Percentiles rank a stretch among this genome's conserved stretches.
phyloP scores from a whole-genome alignment of 2,113 vertebrate species.

The Albula glossodonta region DNA sequence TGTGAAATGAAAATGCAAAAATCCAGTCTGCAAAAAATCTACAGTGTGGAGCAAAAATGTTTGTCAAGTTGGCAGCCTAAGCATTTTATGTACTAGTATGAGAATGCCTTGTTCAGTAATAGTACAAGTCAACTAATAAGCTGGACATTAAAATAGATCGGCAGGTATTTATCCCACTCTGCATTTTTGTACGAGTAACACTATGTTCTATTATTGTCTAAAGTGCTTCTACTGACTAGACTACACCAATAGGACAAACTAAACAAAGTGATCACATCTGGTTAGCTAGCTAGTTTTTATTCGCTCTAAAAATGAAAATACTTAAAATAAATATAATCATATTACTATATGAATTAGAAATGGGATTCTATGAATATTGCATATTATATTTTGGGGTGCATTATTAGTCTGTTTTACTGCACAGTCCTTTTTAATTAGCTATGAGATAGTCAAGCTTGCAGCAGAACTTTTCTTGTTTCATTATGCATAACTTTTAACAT shows the following conservation, averaged over 20 bases:
- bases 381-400: background rate
- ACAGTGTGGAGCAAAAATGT: background rate
- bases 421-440: background rate
- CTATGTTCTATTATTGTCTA: background rate
- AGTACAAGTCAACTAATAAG: background rate
- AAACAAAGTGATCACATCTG: too few relatives aligned
- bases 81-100: background rate
- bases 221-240: background rate
- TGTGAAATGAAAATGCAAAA: background rate
- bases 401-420: background rate
- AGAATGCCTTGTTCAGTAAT: background rate
- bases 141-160: background rate
- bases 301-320: too few relatives aligned
- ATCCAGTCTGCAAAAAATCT: background rate
- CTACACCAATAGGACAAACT: background rate
- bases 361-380: too few relatives aligned
- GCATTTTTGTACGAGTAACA: background rate
- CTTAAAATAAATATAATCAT: too few relatives aligned
- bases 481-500: background rate
- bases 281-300: too few relatives aligned
- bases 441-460: background rate
- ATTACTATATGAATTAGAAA: too few relatives aligned
- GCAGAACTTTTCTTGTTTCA: background rate
- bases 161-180: background rate
- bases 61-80: background rate